Percentiles rank a stretch among this genome's conserved stretches.
These are phyloP conservation scores for Lordiphosa stackelbergi DNA, from an alignment of 1,140 invertebrate species.

Conservation along the genomic window DNA sequence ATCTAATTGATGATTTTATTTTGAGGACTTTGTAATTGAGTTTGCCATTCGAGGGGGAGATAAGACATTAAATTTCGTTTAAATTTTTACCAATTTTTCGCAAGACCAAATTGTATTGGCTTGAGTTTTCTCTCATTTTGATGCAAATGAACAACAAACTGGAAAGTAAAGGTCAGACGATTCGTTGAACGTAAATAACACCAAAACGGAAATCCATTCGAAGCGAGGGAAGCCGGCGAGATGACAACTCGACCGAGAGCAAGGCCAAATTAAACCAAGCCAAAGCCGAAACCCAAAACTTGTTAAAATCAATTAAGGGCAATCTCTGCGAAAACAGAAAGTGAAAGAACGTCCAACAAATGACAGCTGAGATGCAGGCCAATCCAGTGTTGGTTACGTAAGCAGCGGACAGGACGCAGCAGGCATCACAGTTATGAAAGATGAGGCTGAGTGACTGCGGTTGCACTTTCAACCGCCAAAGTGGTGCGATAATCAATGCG, in stretches of 20 bases:
- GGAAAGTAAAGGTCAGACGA: constrained; percentile 42
- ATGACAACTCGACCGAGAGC: too few species aligned
- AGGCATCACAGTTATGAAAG: constrained; percentile 41
- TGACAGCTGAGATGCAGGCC: constrained; percentile 35
- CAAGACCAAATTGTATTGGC: constrained; percentile 32
- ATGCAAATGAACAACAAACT: constrained; percentile 13
- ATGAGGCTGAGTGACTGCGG: constrained; percentile 31
- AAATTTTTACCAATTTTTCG: constrained; percentile 4
- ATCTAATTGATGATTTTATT: constrained; percentile 16
- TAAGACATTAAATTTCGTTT: constrained; percentile 20
- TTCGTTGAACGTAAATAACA: constrained; percentile 42
- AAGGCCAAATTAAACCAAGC: constrained; percentile 28
- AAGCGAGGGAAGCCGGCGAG: constrained; percentile 4
- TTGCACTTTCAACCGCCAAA: constrained; percentile 27
- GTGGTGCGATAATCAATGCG: constrained; percentile 55
- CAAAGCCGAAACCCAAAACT: constrained; percentile 20
- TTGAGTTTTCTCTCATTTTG: constrained; percentile 51
- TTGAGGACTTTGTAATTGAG: constrained; percentile 40
- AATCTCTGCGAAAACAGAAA: constrained; percentile 25
- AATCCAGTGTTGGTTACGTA: constrained; percentile 30
- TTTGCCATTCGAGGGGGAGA: constrained; percentile 16
- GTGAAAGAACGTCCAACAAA: constrained; percentile 52
- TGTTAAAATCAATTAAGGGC: constrained; percentile 67
- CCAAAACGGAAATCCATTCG: constrained; percentile 18
- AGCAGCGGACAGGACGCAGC: constrained; percentile 33